Conservation (phyloP, 64 coral and sea anemone genomes). For the Exaiptasia diaphana region DNA sequence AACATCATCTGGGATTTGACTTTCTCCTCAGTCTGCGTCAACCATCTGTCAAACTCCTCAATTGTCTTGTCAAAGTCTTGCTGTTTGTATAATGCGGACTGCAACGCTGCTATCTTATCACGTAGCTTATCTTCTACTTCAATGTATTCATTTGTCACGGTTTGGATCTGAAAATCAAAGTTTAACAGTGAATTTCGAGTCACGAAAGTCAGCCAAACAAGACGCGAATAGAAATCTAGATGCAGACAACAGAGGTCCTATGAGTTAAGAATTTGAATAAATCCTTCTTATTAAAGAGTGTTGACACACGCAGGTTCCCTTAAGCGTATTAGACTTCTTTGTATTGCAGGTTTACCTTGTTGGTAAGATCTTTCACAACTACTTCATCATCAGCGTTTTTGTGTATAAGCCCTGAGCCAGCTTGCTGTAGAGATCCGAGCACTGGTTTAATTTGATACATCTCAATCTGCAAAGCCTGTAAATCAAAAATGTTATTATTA, state of each 20-base stretch:
- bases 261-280: too few relatives aligned
- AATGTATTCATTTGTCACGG: constrained; percentile 58
- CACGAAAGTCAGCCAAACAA: too few relatives aligned
- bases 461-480: constrained; percentile 48
- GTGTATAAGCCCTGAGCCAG: constrained; percentile 58
- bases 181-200: too few relatives aligned
- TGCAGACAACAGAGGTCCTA: too few relatives aligned
- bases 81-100: constrained; percentile 70
- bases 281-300: too few relatives aligned
- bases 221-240: too few relatives aligned
- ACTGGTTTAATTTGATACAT: constrained; percentile 65
- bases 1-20: constrained; percentile 62
- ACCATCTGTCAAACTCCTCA: constrained; percentile 84
- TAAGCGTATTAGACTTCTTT: too few relatives aligned
- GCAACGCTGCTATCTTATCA: constrained; percentile 62
- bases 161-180: constrained; percentile 37
- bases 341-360: constrained; percentile 14
- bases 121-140: constrained; percentile 71
- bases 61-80: constrained; percentile 74
- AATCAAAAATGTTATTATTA: neutral
- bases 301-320: too few relatives aligned
- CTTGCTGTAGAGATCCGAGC: constrained; percentile 58
- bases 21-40: constrained; percentile 65
- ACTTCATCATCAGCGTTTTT: constrained; percentile 59
- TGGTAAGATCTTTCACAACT: constrained; percentile 58